Evolutionary conservation across 2,113 vertebrate species (phyloP).

Genomic region (Syngnathoides biaculeatus): DNA sequence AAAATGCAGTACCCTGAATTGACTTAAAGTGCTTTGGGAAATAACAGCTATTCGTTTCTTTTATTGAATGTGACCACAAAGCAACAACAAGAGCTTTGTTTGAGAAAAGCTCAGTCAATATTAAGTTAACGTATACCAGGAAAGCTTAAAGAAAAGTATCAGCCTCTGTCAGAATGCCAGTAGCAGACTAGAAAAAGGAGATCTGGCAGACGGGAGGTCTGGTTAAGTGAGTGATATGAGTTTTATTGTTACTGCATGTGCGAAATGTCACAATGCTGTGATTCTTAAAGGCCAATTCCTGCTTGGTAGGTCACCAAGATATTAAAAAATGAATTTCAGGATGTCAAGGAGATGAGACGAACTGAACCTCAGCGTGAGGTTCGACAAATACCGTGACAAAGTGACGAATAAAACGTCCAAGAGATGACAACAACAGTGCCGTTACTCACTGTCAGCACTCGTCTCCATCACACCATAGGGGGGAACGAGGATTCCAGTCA

Average conservation of each 20-base stretch:
- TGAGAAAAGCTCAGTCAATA: constrained; percentile 40
- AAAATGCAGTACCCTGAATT: constrained; percentile 13
- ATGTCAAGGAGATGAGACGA: neutral
- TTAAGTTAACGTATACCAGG: constrained; percentile 44
- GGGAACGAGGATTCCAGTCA: constrained; percentile 93
- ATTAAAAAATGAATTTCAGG: neutral
- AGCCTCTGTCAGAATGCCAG: constrained; percentile 18
- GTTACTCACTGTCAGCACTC: constrained; percentile 87
- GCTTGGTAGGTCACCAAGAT: neutral
- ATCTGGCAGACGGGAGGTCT: neutral
- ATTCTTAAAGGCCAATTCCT: neutral
- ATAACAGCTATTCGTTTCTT: constrained; percentile 36
- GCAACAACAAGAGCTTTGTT: constrained; percentile 30
- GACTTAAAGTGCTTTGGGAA: neutral
- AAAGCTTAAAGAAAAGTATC: constrained; percentile 28
- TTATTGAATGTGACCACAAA: constrained; percentile 45
- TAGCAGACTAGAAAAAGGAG: neutral
- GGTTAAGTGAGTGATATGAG: too few relatives aligned
- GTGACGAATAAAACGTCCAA: neutral
- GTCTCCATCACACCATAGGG: constrained; percentile 98
- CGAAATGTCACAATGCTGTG: neutral
- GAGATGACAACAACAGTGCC: neutral
- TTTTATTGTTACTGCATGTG: neutral
- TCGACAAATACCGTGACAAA: neutral
- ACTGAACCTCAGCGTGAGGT: neutral